Conservation (phyloP, 1,140 invertebrate species). For the Zaprionus africanus region DNA sequence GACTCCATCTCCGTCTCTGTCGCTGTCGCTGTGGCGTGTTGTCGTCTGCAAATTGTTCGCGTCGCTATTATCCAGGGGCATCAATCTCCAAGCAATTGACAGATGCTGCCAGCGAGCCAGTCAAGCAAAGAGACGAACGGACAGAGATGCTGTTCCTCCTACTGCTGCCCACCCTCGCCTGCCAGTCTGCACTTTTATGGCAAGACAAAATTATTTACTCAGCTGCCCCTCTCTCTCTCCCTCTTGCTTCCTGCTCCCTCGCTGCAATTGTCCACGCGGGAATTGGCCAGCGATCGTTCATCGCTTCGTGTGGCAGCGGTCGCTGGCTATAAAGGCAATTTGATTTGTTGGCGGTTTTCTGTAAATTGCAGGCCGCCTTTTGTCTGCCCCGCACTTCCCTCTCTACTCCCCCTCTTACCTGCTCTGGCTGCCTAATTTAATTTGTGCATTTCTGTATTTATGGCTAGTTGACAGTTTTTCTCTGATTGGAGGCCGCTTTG, state of each 20-base stretch:
- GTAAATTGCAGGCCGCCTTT: conserved; percentile 73
- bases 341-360: conserved; percentile 74
- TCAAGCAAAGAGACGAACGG: not conserved
- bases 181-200: conserved; percentile 67
- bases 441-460: conserved; percentile 67
- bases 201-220: conserved; percentile 81
- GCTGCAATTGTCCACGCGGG: conserved; percentile 74
- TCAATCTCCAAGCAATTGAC: conserved; percentile 78
- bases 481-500: conserved; percentile 56
- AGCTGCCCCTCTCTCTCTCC: conserved; percentile 10
- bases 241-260: not conserved
- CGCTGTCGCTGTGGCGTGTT: conserved; percentile 56
- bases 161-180: conserved; percentile 30
- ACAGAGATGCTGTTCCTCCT: not conserved
- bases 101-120: conserved; percentile 49
- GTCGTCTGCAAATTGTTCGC: conserved; percentile 81
- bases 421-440: conserved; percentile 64
- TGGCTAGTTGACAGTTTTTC: conserved; percentile 71
- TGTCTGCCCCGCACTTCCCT: conserved; percentile 5
- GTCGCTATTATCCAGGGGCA: conserved; percentile 82
- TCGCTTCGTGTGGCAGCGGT: conserved; percentile 23
- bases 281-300: conserved; percentile 63
- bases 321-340: conserved; percentile 45
- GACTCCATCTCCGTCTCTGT: conserved; percentile 34
- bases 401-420: not conserved